Evolutionary conservation across 1,140 invertebrate genomes (phyloP).

Genomic region (Mactra quadrangularis): DNA sequence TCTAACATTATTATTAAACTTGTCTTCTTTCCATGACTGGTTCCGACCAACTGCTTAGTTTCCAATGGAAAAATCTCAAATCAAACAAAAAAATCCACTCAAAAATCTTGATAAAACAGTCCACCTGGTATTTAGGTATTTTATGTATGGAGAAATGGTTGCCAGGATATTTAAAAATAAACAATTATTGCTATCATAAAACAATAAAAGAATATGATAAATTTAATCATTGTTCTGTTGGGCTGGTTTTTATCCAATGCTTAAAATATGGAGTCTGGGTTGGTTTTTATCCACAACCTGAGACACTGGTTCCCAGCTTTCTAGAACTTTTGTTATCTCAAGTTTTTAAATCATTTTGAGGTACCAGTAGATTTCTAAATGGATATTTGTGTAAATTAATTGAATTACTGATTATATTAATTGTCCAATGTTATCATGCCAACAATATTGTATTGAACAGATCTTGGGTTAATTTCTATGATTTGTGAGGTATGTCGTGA

Average conservation of each 20-base stretch:
- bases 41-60: neutral
- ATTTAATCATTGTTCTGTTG: constrained; percentile 49
- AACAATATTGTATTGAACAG: no score
- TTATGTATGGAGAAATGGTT: constrained; percentile 35
- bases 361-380: constrained; percentile 22
- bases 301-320: no score
- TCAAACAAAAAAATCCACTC: constrained; percentile 26
- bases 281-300: no score
- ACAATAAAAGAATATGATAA: constrained; percentile 56
- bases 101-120: constrained; percentile 28
- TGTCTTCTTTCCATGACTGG: neutral
- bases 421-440: no score
- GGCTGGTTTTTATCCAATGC: constrained; percentile 16
- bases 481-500: no score
- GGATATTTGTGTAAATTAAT: constrained; percentile 21
- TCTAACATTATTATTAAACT: neutral
- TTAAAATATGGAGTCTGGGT: constrained; percentile 1
- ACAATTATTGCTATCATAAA: constrained; percentile 62
- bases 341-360: constrained; percentile 34
- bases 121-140: constrained; percentile 48
- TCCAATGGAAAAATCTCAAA: constrained; percentile 22
- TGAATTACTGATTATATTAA: neutral
- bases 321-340: constrained; percentile 38
- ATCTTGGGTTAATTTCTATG: no score
- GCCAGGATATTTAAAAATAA: constrained; percentile 58